Conservation (phyloP, 2,113 vertebrate species). For the Oreamnos americanus region DNA sequence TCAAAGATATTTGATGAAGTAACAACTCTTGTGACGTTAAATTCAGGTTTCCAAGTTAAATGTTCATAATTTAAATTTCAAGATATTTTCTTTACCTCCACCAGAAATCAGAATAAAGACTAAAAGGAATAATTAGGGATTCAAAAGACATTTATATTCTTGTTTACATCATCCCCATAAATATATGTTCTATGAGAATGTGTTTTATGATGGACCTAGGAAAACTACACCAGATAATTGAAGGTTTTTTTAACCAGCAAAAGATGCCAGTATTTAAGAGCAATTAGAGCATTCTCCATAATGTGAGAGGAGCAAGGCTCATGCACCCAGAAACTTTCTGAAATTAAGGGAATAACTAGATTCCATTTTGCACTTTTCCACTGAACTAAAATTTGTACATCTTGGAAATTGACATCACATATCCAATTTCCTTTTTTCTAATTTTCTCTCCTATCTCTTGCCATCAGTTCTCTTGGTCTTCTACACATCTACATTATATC, state of each 20-base stretch:
- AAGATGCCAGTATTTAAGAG: rapidly evolving
- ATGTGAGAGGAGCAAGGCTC: neutral
- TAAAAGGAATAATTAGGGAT: neutral
- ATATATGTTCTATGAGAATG: neutral
- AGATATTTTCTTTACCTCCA: neutral
- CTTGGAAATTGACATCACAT: neutral
- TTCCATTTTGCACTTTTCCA: neutral
- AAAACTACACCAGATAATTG: neutral
- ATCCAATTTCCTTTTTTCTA: neutral
- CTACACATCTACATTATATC: neutral
- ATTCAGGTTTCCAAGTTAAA: neutral
- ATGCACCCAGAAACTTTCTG: neutral
- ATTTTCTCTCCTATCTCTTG: neutral
- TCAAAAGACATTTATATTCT: neutral
- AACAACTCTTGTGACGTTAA: neutral
- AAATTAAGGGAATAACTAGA: neutral
- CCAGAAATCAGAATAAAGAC: neutral
- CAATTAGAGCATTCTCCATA: neutral
- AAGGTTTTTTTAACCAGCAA: neutral
- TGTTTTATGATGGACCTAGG: neutral
- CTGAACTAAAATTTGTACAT: neutral
- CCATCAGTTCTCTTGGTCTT: neutral
- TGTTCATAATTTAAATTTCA: neutral
- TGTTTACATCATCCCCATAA: neutral
- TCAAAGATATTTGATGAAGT: neutral